phyloP scores from a whole-genome alignment of 1,140 invertebrate species.

The Drosophila orosa region DNA sequence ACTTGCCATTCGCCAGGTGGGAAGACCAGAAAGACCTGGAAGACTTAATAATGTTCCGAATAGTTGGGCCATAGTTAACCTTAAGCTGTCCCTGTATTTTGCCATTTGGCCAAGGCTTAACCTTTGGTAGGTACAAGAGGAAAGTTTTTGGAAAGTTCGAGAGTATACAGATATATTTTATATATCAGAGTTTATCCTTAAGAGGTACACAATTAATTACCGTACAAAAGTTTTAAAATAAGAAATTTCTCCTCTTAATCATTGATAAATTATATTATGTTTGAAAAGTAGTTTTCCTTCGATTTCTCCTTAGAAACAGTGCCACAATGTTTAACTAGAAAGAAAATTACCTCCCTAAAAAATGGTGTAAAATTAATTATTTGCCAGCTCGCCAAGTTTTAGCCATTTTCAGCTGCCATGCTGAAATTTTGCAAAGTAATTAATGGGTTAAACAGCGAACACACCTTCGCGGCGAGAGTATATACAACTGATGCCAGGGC shows the following conservation, averaged over 20 bases:
- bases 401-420: slow-evolving; percentile 9
- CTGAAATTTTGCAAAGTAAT: slow-evolving; percentile 9
- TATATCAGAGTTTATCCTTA: background rate
- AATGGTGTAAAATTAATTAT: slow-evolving; percentile 8
- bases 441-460: slow-evolving; percentile 23
- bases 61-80: slow-evolving; percentile 24
- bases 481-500: background rate
- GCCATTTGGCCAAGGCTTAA: background rate
- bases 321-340: background rate
- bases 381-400: background rate
- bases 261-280: background rate
- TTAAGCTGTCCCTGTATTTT: slow-evolving; percentile 13
- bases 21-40: background rate
- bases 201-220: background rate
- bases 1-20: background rate
- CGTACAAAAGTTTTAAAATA: background rate
- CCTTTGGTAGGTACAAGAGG: background rate
- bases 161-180: too few species aligned
- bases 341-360: background rate
- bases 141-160: background rate
- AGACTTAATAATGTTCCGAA: slow-evolving; percentile 14
- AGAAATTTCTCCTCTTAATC: background rate
- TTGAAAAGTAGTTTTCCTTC: background rate
- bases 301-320: background rate
- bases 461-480: background rate